Base-by-base conservation (phyloP, 2,888 invertebrate genomes). In the Eledona agricola region DNA sequence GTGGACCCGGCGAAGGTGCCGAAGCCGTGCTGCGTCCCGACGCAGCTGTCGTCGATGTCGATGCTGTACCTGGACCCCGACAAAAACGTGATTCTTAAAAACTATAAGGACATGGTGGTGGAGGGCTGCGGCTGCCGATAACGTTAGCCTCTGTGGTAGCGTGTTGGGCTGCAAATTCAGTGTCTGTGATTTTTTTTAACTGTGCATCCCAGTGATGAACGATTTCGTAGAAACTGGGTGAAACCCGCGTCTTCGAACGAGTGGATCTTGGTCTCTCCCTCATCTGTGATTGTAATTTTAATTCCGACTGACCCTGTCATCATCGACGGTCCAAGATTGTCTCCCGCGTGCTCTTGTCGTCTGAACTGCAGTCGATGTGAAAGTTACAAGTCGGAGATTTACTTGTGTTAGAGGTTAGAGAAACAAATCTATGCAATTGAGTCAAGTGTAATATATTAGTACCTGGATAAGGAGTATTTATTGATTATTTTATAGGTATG, bases 21-120 rank as follows among this genome's bases (percentile, higher is more conserved):
- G 35, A 91, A 92, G 76, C 92, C 97, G 59, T 98, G 97, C 79
- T 99, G 99, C 79, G 94, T 98, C 51, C 97, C 98, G 29, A 96
- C 96, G 56, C 89, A 93, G 74, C 86, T 97, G 57, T 90, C 91
- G 65, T 86, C 93, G 61, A 94, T 98, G 70, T 93, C 96, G 56
- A 94, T 99, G 90, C 85, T 99, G 63, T 99, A 97, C 80, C 83
- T 94, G 75, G 96, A 98, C 80, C 95, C 97, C 79, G 86, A 89
- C 77, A 90, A 90, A 75, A 94, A 93, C 79, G 95, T 97, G 72
- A 94, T 96, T 75, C 85, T 99, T 71, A 98, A 98, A 81, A 96
- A 93, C 81, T 99, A 99, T 81, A 92, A 95, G 80, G 96, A 98
- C 78, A 99, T 99, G 99, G 89, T 94, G 69, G 98, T 98, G 60